phyloP scores from a whole-genome alignment of 2,888 invertebrate genomes.

The Schizotus pectinicornis region DNA sequence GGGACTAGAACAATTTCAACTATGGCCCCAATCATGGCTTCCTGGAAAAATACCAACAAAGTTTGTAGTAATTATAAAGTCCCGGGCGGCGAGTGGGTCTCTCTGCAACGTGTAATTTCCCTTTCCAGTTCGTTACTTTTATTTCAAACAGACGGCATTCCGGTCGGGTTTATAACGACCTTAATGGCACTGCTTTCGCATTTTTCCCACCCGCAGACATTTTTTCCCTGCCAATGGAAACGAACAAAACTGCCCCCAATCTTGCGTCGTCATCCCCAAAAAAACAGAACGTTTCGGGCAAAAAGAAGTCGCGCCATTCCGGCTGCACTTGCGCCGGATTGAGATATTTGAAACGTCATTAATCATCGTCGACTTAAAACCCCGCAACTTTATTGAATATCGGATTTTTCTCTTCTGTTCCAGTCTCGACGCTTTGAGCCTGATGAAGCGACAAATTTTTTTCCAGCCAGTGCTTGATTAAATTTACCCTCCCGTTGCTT shows the following conservation, averaged over 20 bases:
- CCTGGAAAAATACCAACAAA: slow-evolving; percentile 7
- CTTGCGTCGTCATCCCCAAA: not conserved
- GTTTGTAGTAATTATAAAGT: slow-evolving; percentile 2
- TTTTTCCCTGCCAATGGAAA: not conserved
- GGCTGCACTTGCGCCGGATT: slow-evolving; percentile 6
- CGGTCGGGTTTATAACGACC: slow-evolving; percentile 18
- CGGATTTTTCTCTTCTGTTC: slow-evolving; percentile 15
- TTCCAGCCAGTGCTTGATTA: not conserved
- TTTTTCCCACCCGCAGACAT: slow-evolving; percentile 7
- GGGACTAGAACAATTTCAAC: too few relatives aligned
- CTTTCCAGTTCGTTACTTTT: slow-evolving; percentile 20
- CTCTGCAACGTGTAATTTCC: slow-evolving; percentile 12
- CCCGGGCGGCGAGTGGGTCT: too few relatives aligned
- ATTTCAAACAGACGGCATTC: slow-evolving; percentile 13
- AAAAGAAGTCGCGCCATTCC: slow-evolving; percentile 10
- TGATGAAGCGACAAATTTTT: slow-evolving; percentile 21
- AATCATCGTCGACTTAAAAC: slow-evolving; percentile 10
- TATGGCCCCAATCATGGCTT: not conserved
- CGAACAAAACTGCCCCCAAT: not conserved
- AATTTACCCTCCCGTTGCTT: slow-evolving; percentile 7
- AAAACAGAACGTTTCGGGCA: slow-evolving; percentile 13
- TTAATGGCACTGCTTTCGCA: slow-evolving; percentile 19
- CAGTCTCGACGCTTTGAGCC: slow-evolving; percentile 6
- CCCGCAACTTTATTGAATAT: slow-evolving; percentile 6
- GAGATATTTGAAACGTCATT: slow-evolving; percentile 21